phyloP scores from a whole-genome alignment of 2,888 invertebrate genomes.

The Drosophila affinis region DNA sequence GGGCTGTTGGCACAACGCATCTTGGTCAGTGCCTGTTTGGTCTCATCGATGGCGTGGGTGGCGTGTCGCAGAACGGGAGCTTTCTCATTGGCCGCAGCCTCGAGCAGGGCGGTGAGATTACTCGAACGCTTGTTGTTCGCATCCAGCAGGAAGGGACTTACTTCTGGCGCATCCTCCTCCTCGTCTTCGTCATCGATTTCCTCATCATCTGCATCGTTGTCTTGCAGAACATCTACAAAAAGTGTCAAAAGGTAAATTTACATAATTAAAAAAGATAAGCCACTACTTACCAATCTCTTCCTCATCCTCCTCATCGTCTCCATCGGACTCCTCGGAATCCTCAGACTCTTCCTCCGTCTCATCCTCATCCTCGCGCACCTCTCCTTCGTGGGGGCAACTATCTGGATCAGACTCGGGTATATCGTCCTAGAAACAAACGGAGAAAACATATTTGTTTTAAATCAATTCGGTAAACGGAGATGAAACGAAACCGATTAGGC shows the following conservation, averaged over 20 bases:
- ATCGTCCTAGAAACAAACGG: slow-evolving; percentile 78
- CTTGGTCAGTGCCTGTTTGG: slow-evolving; percentile 97
- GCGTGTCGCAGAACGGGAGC: slow-evolving; percentile 84
- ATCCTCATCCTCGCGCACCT: slow-evolving; percentile 82
- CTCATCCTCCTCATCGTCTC: slow-evolving; percentile 84
- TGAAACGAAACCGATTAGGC: neutral
- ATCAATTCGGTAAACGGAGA: neutral
- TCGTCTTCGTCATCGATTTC: slow-evolving; percentile 84
- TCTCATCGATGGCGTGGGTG: slow-evolving; percentile 97
- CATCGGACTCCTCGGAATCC: slow-evolving; percentile 83
- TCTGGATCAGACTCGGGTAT: slow-evolving; percentile 84
- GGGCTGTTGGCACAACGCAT: slow-evolving; percentile 95
- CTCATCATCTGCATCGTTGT: slow-evolving; percentile 84
- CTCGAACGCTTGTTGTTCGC: slow-evolving; percentile 83
- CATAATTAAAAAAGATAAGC: neutral
- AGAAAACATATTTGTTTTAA: slow-evolving; percentile 4
- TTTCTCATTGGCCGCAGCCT: slow-evolving; percentile 89
- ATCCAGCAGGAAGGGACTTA: slow-evolving; percentile 84
- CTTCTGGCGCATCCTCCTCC: slow-evolving; percentile 82
- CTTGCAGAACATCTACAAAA: slow-evolving; percentile 66
- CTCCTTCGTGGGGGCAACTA: slow-evolving; percentile 83
- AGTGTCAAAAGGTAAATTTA: neutral
- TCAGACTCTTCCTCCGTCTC: slow-evolving; percentile 83
- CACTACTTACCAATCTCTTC: slow-evolving; percentile 82
- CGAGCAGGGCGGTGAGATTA: slow-evolving; percentile 94